Evolutionary conservation across 2,797 vertebrate species (phyloP), one percentile per base, ranked within the genome.

Genomic region (Peromyscus melanophrys): DNA sequence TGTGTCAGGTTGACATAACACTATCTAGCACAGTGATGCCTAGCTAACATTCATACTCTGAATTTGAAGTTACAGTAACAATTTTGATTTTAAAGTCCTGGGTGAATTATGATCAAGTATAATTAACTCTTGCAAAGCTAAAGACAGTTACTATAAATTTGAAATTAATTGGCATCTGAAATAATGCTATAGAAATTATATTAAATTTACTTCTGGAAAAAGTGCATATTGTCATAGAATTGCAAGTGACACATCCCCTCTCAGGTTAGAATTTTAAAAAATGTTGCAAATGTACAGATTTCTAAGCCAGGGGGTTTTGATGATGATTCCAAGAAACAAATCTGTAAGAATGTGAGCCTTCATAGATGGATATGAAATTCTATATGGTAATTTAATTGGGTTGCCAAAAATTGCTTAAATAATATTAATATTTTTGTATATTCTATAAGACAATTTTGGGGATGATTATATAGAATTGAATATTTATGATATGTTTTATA

Each of bases 151-250:
- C 77, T 86, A 46, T 43, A 81, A 89, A 96, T 43, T 90, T 89
- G 4, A 91, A 89, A 69, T 27, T 95, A 96, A 85, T 90, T 75
- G 95, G 63, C 17, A 63, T 3, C 57, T 90, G 40, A 90, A 73
- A 80, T 89, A 81, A 76, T 65, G 94, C 92, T 84, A 89, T n/a
- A 71, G 63, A 94, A 14, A 10, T 49, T 63, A 78, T 81, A 75
- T 94, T 81, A 95, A 65, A 81, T 96, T 87, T 87, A 19, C 55
- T 90, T 93, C 27, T 90, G 71, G 78, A 92, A 87, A 92, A 59
- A 76, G 27, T 93, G 43, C 8, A 90, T 34, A 88, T 73, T 83
- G n/a, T 85, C 43, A 71, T 1, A 78, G n/a, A 85, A 93, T 12
- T 0, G 73, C 37, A 37, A 90, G 3, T 75, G 37, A 93, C 90